phyloP scores from a whole-genome alignment of 2,888 invertebrate genomes.

The Heliconius charithonia region DNA sequence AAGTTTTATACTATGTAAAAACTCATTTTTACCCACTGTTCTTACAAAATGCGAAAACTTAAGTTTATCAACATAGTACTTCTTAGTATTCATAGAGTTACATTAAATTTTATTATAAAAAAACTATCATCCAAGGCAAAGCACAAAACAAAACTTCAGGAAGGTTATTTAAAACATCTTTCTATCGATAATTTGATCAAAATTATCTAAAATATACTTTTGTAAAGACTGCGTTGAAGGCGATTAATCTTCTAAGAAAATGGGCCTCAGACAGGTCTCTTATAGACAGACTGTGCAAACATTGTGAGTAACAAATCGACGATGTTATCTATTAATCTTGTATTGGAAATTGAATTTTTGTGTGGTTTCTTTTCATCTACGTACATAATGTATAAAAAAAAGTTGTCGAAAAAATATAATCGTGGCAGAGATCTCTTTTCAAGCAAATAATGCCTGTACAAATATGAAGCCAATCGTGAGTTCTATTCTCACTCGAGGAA shows the following conservation, averaged over 20 bases:
- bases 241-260: constrained; percentile 52
- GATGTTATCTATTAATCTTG: constrained; percentile 52
- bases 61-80: too few species aligned
- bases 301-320: constrained; percentile 48
- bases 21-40: too few species aligned
- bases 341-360: constrained; percentile 29
- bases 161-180: constrained; percentile 23
- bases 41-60: too few species aligned
- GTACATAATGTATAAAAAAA: neutral
- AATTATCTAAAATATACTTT: neutral
- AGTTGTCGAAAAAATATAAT: neutral
- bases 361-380: neutral
- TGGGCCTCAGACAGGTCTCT: constrained; percentile 50
- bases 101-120: too few species aligned
- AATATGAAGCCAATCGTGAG: neutral
- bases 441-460: neutral
- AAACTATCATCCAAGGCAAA: neutral
- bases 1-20: too few species aligned
- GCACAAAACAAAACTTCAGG: neutral
- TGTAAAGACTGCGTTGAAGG: constrained; percentile 32
- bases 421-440: neutral
- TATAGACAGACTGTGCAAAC: constrained; percentile 50
- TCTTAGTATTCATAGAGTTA: too few species aligned
- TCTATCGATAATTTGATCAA: neutral
- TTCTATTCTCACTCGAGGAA: neutral